Evolutionary conservation across 2,797 vertebrate species (phyloP).

Genomic region (Emys orbicularis): DNA sequence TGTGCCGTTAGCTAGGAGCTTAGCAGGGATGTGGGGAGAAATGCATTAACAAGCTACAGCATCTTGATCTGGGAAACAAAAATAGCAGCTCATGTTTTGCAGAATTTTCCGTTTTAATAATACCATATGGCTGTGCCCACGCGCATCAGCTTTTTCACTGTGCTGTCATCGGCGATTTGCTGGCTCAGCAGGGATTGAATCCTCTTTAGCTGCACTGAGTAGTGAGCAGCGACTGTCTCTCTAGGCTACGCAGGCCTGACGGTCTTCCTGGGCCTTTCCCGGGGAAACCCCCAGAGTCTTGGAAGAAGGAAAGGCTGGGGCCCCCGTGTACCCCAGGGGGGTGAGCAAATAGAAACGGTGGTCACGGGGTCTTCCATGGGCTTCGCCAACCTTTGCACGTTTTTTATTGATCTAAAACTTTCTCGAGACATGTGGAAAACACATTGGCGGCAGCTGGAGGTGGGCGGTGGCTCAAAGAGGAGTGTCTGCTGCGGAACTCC

Average conservation of each 20-base stretch:
- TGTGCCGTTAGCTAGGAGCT: neutral
- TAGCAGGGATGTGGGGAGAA: neutral
- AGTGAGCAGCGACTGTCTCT: neutral
- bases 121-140: slow-evolving; percentile 44
- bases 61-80: neutral
- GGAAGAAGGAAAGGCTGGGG: neutral
- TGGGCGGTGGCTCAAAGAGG: neutral
- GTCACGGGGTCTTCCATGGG: neutral
- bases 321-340: neutral
- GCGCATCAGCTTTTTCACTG: slow-evolving; percentile 39
- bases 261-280: neutral
- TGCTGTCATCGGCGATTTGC: slow-evolving; percentile 27
- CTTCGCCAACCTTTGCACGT: neutral
- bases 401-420: fast-evolving
- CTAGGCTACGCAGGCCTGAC: neutral
- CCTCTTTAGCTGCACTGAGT: slow-evolving; percentile 43
- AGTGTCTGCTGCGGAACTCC: neutral
- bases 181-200: slow-evolving; percentile 44
- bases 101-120: neutral
- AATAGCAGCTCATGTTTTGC: slow-evolving; percentile 6
- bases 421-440: neutral
- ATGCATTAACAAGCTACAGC: neutral
- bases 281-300: neutral
- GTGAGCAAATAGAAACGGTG: neutral
- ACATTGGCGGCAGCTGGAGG: neutral